Evolutionary conservation across 2,113 vertebrate genomes (phyloP).

Genomic region (Neolamprologus modestus): DNA sequence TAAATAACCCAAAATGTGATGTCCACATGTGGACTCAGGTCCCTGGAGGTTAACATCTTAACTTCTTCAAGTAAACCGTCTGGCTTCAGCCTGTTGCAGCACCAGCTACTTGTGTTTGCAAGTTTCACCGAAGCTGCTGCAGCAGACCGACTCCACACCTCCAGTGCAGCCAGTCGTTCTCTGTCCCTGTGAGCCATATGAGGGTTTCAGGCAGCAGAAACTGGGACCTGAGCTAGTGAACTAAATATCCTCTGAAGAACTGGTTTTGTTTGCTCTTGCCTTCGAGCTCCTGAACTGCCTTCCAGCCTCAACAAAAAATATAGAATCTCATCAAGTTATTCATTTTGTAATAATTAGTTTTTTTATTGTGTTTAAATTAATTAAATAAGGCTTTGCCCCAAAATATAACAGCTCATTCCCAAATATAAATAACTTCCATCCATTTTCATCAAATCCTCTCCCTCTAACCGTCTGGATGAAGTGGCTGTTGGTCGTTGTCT

Average conservation of each 20-base stretch:
- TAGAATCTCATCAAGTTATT: not conserved
- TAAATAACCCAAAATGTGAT: not conserved
- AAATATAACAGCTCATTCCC: not conserved
- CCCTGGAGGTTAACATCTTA: too few species aligned
- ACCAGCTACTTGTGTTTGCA: not conserved
- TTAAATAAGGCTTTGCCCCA: fast-evolving
- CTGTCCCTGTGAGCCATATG: fast-evolving
- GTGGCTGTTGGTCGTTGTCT: not conserved
- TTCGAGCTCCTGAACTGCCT: not conserved
- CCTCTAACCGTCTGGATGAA: not conserved
- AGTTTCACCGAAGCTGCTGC: not conserved
- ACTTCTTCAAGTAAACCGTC: not conserved
- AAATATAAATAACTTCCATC: not conserved
- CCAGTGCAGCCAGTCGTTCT: not conserved
- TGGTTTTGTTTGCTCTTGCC: not conserved
- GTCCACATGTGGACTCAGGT: not conserved
- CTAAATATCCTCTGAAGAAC: not conserved
- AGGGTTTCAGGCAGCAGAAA: not conserved
- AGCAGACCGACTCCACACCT: not conserved
- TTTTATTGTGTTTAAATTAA: not conserved
- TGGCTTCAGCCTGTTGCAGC: not conserved
- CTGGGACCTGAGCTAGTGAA: fast-evolving
- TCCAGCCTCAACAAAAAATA: not conserved
- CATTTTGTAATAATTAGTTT: not conserved
- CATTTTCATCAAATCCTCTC: not conserved